A percentile compares a stretch with the other conserved stretches of the same genome.
Evolutionary conservation across 2,888 invertebrate genomes (phyloP).

Genomic region (Synergus umbraculus): DNA sequence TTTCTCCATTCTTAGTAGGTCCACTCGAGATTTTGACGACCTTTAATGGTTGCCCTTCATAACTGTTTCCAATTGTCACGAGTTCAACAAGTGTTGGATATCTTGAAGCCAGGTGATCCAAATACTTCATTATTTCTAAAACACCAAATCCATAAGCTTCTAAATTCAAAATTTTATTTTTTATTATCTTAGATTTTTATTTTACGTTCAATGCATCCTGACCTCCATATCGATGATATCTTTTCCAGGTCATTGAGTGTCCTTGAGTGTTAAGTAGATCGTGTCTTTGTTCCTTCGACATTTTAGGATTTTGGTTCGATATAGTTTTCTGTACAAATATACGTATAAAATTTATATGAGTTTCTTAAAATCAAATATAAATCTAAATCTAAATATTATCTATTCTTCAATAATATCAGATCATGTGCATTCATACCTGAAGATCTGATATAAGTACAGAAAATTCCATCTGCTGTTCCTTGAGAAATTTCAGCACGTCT

Average conservation of each 20-base stretch:
- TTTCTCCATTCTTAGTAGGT: slow-evolving; percentile 66
- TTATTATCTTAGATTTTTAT: not conserved
- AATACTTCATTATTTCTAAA: slow-evolving; percentile 83
- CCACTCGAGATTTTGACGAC: slow-evolving; percentile 83
- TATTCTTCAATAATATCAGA: not conserved
- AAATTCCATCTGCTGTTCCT: slow-evolving; percentile 82
- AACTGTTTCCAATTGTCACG: slow-evolving; percentile 85
- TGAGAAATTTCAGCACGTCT: slow-evolving; percentile 81
- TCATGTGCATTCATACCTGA: slow-evolving; percentile 78
- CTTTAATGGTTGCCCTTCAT: slow-evolving; percentile 85
- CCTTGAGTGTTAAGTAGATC: slow-evolving; percentile 81
- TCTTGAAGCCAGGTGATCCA: slow-evolving; percentile 83
- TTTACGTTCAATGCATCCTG: slow-evolving; percentile 13
- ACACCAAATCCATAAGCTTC: slow-evolving; percentile 33
- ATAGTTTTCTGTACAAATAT: slow-evolving; percentile 81
- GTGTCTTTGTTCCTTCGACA: slow-evolving; percentile 81
- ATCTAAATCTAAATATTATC: not conserved
- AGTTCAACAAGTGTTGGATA: slow-evolving; percentile 84
- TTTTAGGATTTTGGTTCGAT: slow-evolving; percentile 83
- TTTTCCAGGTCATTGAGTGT: slow-evolving; percentile 85
- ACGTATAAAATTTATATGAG: too few species aligned
- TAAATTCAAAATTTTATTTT: not conserved
- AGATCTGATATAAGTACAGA: slow-evolving; percentile 85
- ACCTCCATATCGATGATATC: slow-evolving; percentile 84
- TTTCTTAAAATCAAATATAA: not conserved